phyloP scores from a whole-genome alignment of 2,888 invertebrate species.

The Calliphora vomitoria region DNA sequence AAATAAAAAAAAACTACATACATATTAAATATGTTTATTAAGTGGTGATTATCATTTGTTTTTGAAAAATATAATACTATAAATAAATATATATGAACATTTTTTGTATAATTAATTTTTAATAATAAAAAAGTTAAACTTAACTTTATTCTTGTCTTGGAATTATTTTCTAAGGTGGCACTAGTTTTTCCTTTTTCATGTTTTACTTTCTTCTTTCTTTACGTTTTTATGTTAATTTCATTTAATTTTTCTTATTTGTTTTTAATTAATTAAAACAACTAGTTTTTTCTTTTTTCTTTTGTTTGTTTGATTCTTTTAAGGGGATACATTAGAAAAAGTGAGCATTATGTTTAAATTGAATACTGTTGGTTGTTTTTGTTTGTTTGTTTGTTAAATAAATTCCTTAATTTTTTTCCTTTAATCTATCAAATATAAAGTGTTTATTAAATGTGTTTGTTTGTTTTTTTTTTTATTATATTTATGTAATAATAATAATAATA shows the following conservation, averaged over 20 bases:
- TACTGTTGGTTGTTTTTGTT: slow-evolving; percentile 59
- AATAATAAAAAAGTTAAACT: slow-evolving; percentile 73
- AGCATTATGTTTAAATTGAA: slow-evolving; percentile 67
- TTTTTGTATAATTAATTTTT: slow-evolving; percentile 67
- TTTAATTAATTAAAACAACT: slow-evolving; percentile 64
- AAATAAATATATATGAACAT: slow-evolving; percentile 69
- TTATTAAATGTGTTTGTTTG: slow-evolving; percentile 32
- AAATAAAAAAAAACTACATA: slow-evolving; percentile 52
- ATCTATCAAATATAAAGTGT: slow-evolving; percentile 57
- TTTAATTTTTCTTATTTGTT: slow-evolving; percentile 39
- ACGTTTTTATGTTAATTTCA: slow-evolving; percentile 28
- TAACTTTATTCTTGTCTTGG: slow-evolving; percentile 69
- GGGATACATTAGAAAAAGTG: slow-evolving; percentile 67
- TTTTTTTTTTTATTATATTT: slow-evolving; percentile 25
- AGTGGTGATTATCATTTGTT: slow-evolving; percentile 65
- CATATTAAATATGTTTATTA: slow-evolving; percentile 72
- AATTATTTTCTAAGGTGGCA: slow-evolving; percentile 73
- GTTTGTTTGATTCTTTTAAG: slow-evolving; percentile 40
- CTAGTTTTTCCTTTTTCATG: slow-evolving; percentile 62
- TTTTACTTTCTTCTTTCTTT: slow-evolving; percentile 19
- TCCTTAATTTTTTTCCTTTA: slow-evolving; percentile 59
- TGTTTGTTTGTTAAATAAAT: slow-evolving; percentile 62
- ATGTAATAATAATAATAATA: slow-evolving; percentile 1
- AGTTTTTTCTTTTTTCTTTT: slow-evolving; percentile 27
- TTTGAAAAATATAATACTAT: slow-evolving; percentile 64